A percentile compares a stretch with the other conserved stretches of the same genome.
These are phyloP conservation scores for Pandemis cinnamomeana DNA, from an alignment of 2,888 invertebrate species.

Conservation along the genomic window DNA sequence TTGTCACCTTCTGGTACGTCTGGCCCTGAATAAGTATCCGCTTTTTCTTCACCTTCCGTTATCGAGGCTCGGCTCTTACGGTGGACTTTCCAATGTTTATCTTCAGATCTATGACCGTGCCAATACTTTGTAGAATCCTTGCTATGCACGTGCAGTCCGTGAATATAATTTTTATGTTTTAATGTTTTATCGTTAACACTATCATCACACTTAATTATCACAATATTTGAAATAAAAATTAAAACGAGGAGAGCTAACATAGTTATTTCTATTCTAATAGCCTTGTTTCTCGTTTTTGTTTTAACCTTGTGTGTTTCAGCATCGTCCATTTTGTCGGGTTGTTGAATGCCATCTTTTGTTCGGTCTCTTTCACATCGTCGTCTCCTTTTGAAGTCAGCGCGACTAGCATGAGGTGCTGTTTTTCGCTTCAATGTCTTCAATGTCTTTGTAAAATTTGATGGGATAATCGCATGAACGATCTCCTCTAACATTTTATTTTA, in stretches of 20 bases:
- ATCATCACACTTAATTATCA: slow-evolving; percentile 78
- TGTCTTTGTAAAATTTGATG: slow-evolving; percentile 56
- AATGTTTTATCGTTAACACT: slow-evolving; percentile 71
- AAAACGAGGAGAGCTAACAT: slow-evolving; percentile 68
- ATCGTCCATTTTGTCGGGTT: slow-evolving; percentile 68
- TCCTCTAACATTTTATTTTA: slow-evolving; percentile 75
- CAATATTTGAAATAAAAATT: slow-evolving; percentile 78
- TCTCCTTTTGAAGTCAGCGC: slow-evolving; percentile 63
- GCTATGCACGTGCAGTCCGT: slow-evolving; percentile 50
- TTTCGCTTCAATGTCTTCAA: slow-evolving; percentile 59
- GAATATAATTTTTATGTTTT: slow-evolving; percentile 54
- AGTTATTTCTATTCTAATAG: slow-evolving; percentile 54
- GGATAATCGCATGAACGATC: slow-evolving; percentile 78
- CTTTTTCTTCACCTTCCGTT: slow-evolving; percentile 62
- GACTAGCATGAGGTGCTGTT: slow-evolving; percentile 57
- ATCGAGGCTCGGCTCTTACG: slow-evolving; percentile 57
- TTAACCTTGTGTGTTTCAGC: slow-evolving; percentile 78
- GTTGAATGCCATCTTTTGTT: slow-evolving; percentile 50
- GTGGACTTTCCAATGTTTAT: slow-evolving; percentile 55
- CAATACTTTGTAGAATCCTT: slow-evolving; percentile 58
- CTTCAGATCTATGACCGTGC: slow-evolving; percentile 58
- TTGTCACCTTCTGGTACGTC: slow-evolving; percentile 63
- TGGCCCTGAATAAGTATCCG: slow-evolving; percentile 57
- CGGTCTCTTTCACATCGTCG: slow-evolving; percentile 47
- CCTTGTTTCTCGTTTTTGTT: slow-evolving; percentile 48